Evolutionary conservation across 2,888 invertebrate genomes (phyloP).

Genomic region (Unio pictorum): DNA sequence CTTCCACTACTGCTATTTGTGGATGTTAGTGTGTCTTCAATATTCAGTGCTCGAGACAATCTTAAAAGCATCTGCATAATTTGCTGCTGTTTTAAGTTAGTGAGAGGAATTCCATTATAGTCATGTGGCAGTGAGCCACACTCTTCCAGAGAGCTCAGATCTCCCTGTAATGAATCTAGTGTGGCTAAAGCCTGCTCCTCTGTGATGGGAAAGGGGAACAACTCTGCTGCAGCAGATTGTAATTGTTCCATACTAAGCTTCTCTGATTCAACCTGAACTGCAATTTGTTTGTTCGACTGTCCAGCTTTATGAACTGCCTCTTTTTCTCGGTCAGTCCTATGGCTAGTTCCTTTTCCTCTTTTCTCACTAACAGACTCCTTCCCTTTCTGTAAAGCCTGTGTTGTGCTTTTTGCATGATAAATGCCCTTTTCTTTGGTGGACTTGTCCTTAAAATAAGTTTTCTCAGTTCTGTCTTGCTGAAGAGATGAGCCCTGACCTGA

Average conservation of each 20-base stretch:
- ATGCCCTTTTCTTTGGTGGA: constrained; percentile 20
- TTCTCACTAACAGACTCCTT: too few relatives aligned
- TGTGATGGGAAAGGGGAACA: constrained; percentile 33
- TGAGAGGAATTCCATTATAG: constrained; percentile 59
- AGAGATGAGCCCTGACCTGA: not conserved
- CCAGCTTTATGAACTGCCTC: too few relatives aligned
- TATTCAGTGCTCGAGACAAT: constrained; percentile 57
- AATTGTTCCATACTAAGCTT: constrained; percentile 21
- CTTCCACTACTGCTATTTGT: constrained; percentile 39
- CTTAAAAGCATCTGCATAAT: constrained; percentile 57
- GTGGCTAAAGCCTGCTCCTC: constrained; percentile 40
- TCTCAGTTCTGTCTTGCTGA: constrained; percentile 10
- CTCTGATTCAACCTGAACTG: too few relatives aligned
- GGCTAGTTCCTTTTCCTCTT: too few relatives aligned
- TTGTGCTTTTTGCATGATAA: constrained; percentile 23
- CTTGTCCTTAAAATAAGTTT: constrained; percentile 15
- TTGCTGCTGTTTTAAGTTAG: constrained; percentile 58
- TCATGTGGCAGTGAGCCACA: constrained; percentile 53
- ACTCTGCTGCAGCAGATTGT: constrained; percentile 33
- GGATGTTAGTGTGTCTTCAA: constrained; percentile 54
- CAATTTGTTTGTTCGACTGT: too few relatives aligned
- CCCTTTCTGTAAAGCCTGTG: too few relatives aligned
- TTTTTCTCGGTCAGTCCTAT: too few relatives aligned
- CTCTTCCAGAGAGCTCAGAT: constrained; percentile 57
- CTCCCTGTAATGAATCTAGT: constrained; percentile 56